Evolutionary conservation across 2,888 invertebrate genomes (phyloP).

Genomic region (Merodon equestris): DNA sequence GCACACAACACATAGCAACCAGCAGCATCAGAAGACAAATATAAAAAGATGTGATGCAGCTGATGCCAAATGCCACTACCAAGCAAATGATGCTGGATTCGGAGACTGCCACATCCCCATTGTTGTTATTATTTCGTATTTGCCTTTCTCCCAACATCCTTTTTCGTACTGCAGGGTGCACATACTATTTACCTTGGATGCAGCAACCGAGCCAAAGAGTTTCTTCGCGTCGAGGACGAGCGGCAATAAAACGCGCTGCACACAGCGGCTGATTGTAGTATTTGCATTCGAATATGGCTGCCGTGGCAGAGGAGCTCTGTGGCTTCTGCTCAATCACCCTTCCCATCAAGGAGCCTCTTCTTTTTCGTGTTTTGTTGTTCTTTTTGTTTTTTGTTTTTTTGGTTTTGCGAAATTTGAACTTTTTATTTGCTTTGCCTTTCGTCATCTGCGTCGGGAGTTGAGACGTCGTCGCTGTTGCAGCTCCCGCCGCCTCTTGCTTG

Average conservation of each 20-base stretch:
- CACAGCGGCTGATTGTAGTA: constrained; percentile 34
- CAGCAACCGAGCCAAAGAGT: constrained; percentile 14
- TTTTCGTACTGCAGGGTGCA: constrained; percentile 42
- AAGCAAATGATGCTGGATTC: constrained; percentile 54
- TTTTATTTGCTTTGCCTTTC: constrained; percentile 22
- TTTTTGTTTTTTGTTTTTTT: neutral
- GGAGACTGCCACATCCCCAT: constrained; percentile 45
- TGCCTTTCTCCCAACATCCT: constrained; percentile 56
- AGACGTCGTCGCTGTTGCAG: constrained; percentile 2
- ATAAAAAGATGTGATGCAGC: constrained; percentile 67
- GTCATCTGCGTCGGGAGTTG: constrained; percentile 7
- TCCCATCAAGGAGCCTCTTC: constrained; percentile 38
- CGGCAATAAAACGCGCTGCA: constrained; percentile 29
- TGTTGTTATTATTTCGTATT: constrained; percentile 68
- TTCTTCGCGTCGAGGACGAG: neutral
- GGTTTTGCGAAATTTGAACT: constrained; percentile 20
- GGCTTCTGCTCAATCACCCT: constrained; percentile 56
- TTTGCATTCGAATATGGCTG: constrained; percentile 56
- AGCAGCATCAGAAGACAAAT: constrained; percentile 57
- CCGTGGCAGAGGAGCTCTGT: constrained; percentile 52
- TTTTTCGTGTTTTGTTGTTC: constrained; percentile 5
- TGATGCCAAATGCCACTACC: constrained; percentile 70
- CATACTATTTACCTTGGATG: constrained; percentile 50
- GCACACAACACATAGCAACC: constrained; percentile 21
- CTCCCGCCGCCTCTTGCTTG: constrained; percentile 17